Evolutionary conservation across 2,797 vertebrate species (phyloP), one percentile per base, ranked within the genome.

Genomic region (Poecilia picta): DNA sequence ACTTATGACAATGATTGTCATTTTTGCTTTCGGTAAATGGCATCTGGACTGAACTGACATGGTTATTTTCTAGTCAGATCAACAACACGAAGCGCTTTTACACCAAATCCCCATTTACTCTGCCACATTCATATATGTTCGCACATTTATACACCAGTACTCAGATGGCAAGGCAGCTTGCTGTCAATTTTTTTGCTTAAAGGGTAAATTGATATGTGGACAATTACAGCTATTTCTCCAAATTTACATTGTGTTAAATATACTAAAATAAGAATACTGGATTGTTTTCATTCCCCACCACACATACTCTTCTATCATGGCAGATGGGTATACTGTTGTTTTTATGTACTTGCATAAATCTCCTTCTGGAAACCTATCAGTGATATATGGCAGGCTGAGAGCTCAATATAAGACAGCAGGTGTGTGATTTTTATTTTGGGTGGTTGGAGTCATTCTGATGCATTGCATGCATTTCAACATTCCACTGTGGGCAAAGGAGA

Each of bases 361-460:
- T 82, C 59, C 53, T 78, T 74, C 70, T 79, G 79, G n/a, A 57
- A 78, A 80, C 73, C 59, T 70, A 79, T 85, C 66, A 87, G 82
- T 83, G 80, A 81, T 74, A 11, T 39, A 46, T 59, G 76, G 47
- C 83, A 83, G 82, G 55, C 87, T 87, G 77, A 83, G 45, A 74
- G 70, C 79, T 64, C 53, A 81, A 62, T 77, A 74, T 72, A 75
- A 81, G 45, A n/a, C 83, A 86, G 85, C 88, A 90, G 84, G 81
- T 92, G 87, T 88, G 70, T 74, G 86, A 73, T 91, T 53, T 2
- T 33, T 78, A 81, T 89, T 87, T 82, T 89, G 88, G 81, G 74
- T 82, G 51, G 43, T 82, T 45, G 72, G 43, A 85, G 84, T 88
- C 82, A 89, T 75, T 33, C 84, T 78, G 82, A 91, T 77, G 25